Evolutionary conservation across 2,113 vertebrate species (phyloP).

Genomic region (Plecotus auritus): DNA sequence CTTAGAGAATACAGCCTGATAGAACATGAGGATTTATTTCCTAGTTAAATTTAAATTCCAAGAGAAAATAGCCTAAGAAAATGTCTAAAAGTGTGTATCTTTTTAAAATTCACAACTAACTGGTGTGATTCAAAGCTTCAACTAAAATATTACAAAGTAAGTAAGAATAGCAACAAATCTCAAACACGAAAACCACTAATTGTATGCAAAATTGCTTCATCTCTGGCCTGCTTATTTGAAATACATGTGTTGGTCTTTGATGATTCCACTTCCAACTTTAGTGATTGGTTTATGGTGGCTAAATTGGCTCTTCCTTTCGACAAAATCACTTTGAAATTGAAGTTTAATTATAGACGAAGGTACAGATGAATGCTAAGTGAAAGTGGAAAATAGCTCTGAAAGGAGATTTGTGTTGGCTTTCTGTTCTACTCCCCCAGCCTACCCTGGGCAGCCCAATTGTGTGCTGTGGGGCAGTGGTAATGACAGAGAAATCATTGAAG

Average conservation of each 20-base stretch:
- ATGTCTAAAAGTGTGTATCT: not conserved
- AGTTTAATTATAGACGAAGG: not conserved
- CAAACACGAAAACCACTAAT: not conserved
- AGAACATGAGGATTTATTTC: not conserved
- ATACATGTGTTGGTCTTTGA: not conserved
- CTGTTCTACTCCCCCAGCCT: not conserved
- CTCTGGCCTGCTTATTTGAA: not conserved
- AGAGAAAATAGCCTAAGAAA: not conserved
- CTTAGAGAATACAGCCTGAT: not conserved
- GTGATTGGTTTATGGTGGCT: not conserved
- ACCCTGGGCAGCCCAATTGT: no score
- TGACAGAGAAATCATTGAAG: not conserved
- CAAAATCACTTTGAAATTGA: conserved; percentile 18
- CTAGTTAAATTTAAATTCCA: not conserved
- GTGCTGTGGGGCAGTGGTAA: not conserved
- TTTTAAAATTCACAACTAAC: not conserved
- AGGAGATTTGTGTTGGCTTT: not conserved
- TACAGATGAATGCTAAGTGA: not conserved
- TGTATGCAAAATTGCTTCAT: not conserved
- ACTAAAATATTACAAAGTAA: not conserved
- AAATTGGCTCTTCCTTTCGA: not conserved
- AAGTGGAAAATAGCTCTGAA: not conserved
- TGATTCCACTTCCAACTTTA: not conserved
- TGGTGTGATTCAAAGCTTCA: not conserved
- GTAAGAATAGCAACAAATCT: not conserved